Percentiles rank a stretch among this genome's conserved stretches.
These are phyloP conservation scores for Hirtodrosophila alboralis DNA, from an alignment of 2,888 invertebrate species.

Conservation along the genomic window DNA sequence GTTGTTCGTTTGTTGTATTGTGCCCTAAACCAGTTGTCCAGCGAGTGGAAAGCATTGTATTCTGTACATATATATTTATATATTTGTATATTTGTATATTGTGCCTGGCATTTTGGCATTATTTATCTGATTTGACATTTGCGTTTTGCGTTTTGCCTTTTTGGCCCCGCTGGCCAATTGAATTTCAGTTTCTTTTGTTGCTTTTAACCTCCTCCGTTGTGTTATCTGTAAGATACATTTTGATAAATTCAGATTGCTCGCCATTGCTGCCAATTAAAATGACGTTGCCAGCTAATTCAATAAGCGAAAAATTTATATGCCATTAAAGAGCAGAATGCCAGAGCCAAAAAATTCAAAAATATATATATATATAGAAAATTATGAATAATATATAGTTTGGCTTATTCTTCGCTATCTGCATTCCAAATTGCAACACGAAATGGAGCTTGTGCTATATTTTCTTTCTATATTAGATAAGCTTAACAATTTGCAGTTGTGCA, in stretches of 20 bases:
- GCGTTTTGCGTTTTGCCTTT: constrained; percentile 21
- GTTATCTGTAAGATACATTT: constrained; percentile 50
- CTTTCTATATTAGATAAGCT: constrained; percentile 49
- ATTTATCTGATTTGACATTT: constrained; percentile 74
- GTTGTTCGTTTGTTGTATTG: constrained; percentile 2
- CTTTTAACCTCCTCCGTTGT: constrained; percentile 38
- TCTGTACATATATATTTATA: too few relatives aligned
- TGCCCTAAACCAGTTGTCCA: constrained; percentile 48
- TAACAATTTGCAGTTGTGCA: constrained; percentile 27
- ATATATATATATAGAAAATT: constrained; percentile 51
- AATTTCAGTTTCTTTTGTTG: constrained; percentile 49
- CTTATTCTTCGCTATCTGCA: constrained; percentile 23
- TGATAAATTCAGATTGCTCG: constrained; percentile 54
- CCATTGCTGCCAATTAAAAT: constrained; percentile 71
- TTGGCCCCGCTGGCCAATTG: constrained; percentile 47
- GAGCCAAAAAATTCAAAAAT: too few relatives aligned
- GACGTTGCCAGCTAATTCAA: constrained; percentile 63
- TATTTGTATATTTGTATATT: constrained; percentile 34
- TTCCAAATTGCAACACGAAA: constrained; percentile 11
- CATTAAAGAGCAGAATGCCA: constrained; percentile 29
- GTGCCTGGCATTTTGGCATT: constrained; percentile 54
- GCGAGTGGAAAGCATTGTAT: constrained; percentile 44
- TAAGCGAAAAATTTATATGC: constrained; percentile 49
- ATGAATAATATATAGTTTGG: constrained; percentile 37
- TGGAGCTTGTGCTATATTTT: constrained; percentile 15